A percentile compares a stretch with the other conserved stretches of the same genome.
phyloP scores from a whole-genome alignment of 2,113 vertebrate genomes.

The Lepus americanus region DNA sequence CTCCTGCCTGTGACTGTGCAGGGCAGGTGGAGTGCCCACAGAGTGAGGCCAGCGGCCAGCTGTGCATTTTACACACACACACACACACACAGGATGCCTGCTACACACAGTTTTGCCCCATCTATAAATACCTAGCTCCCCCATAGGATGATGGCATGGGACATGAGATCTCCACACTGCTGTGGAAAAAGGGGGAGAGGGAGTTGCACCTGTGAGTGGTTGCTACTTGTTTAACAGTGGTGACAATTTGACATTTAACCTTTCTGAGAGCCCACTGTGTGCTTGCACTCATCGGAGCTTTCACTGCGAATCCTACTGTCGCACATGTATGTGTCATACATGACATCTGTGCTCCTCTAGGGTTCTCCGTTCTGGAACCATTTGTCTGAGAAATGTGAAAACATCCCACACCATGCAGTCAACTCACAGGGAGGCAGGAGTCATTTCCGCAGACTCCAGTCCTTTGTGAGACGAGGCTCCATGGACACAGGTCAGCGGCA shows the following conservation, averaged over 20 bases:
- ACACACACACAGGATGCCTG: fast-evolving
- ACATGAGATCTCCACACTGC: not conserved
- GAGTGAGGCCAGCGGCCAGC: fast-evolving
- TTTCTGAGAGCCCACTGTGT: not conserved
- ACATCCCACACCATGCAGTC: not conserved
- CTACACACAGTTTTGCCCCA: not conserved
- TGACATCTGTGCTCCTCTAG: not conserved
- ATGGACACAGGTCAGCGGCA: not conserved
- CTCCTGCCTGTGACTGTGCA: not conserved
- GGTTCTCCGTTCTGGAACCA: not conserved
- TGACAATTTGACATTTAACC: too few relatives aligned
- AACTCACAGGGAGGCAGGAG: not conserved
- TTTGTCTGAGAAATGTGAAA: not conserved
- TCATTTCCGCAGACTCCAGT: not conserved
- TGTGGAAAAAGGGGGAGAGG: not conserved
- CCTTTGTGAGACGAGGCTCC: not conserved
- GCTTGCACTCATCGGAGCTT: not conserved
- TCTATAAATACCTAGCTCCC: not conserved
- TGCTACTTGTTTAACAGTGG: not conserved
- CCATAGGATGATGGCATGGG: not conserved
- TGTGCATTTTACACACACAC: fast-evolving
- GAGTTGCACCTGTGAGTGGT: not conserved
- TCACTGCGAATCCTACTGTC: too few relatives aligned
- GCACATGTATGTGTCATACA: not conserved
- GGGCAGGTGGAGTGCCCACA: too few relatives aligned